Evolutionary conservation across 2,888 invertebrate genomes (phyloP), one percentile per base, ranked within the genome.

Genomic region (Chrysolina haemoptera): DNA sequence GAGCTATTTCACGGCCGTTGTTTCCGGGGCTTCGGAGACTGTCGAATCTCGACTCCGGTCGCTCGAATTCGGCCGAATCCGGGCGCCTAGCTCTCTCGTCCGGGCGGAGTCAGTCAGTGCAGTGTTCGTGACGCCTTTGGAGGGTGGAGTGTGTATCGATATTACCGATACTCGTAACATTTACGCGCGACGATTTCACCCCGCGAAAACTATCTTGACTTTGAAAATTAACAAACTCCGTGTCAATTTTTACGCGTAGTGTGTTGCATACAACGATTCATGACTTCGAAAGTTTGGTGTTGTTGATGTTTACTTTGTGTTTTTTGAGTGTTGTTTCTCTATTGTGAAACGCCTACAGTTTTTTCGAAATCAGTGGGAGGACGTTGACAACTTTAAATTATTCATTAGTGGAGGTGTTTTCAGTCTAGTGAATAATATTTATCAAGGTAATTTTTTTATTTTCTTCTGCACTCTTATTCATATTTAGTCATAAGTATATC

Each of bases 81-180:
- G 82, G 80, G 67, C 48, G 71, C 71, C 71, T 77, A 80, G 82
- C 80, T 78, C 79, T 78, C 77, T 76, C 80, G 84, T 86, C 86
- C 86, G 86, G 86, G 86, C 85, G 86, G 86, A 86, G 86, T 85
- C 85, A 84, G 83, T 84, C 85, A 84, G 83, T 84, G 85, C 86
- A 86, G 86, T 85, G 76, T 71, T 76, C 76, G 76, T 83, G 79
- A 79, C 67, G 75, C 68, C 80, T 82, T 79, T 82, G 80, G 82
- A 83, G 82, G 83, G 84, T 83, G 82, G 81, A 80, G 80, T 78
- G 77, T 8, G 9, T 22, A 20, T 67, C 35, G 53, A 40, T n/a
- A 27, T 59, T 53, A 12, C 40, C 53, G 40, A 16, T 18, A 18
- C 53, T 18, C 11, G 22, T 14, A 76, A 79, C 78, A 78, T 80